Evolutionary conservation across 2,113 vertebrate species (phyloP).

Genomic region (Carassius auratus): DNA sequence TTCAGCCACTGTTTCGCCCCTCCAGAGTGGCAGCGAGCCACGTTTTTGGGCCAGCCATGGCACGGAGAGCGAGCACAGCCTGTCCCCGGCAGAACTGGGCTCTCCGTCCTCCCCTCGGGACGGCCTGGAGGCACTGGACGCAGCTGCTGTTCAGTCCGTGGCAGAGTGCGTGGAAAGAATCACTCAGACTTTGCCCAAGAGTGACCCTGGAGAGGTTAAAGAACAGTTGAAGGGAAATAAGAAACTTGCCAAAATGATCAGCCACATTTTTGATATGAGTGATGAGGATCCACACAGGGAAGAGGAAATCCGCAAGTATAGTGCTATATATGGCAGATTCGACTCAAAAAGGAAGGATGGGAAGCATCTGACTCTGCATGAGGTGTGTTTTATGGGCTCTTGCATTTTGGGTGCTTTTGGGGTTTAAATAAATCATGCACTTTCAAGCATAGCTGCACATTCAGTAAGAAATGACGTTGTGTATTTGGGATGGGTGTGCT

Average conservation of each 20-base stretch:
- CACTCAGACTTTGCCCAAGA: conserved; percentile 83
- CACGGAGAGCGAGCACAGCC: conserved; percentile 81
- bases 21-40: conserved; percentile 74
- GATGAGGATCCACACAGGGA: conserved; percentile 90
- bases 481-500: no score
- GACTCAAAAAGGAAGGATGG: conserved; percentile 97
- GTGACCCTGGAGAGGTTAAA: conserved; percentile 80
- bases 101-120: conserved; percentile 94
- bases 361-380: conserved; percentile 94
- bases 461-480: no score
- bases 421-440: background rate
- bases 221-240: conserved; percentile 91
- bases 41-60: conserved; percentile 82
- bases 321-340: conserved; percentile 97
- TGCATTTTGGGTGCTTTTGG: background rate
- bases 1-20: conserved; percentile 73
- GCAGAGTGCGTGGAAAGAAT: conserved; percentile 95
- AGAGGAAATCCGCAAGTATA: conserved; percentile 97
- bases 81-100: conserved; percentile 86
- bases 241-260: conserved; percentile 96
- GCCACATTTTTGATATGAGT: conserved; percentile 95
- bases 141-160: conserved; percentile 87
- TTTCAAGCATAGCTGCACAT: background rate
- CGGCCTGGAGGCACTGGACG: conserved; percentile 88
- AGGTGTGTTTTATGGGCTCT: conserved; percentile 73